Conservation (phyloP, 2,113 vertebrate species). For the Rutilus rutilus region DNA sequence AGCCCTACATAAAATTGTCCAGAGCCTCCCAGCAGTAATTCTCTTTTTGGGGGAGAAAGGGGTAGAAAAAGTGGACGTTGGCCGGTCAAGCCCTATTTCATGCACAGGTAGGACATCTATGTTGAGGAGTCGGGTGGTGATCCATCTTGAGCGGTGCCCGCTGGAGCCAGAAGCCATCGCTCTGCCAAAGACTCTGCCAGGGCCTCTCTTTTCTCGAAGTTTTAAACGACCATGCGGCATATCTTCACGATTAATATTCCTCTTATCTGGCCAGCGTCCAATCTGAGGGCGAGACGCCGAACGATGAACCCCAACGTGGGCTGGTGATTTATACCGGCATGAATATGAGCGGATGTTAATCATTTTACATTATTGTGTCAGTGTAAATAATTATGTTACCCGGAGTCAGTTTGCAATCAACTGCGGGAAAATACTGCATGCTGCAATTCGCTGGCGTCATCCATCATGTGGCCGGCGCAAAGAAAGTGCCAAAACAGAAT, state of each 20-base stretch:
- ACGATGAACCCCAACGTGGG: conserved; percentile 2
- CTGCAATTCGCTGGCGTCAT: conserved; percentile 14
- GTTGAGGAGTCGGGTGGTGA: conserved; percentile 41
- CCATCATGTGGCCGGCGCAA: not conserved
- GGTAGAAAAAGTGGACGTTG: conserved; percentile 53
- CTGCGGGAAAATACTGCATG: conserved; percentile 28
- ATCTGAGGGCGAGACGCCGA: conserved; percentile 9
- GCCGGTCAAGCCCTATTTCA: conserved; percentile 57
- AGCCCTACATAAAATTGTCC: conserved; percentile 99
- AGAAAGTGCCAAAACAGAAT: not conserved
- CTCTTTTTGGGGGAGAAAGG: conserved; percentile 76
- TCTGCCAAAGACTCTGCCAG: conserved; percentile 29
- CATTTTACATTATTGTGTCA: conserved; percentile 44
- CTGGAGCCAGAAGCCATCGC: conserved; percentile 39
- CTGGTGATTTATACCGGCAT: conserved; percentile 29
- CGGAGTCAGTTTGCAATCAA: conserved; percentile 42
- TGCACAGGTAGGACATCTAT: conserved; percentile 58
- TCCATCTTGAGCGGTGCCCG: conserved; percentile 31
- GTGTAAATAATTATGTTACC: conserved; percentile 43
- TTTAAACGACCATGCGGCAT: conserved; percentile 41
- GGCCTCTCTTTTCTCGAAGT: conserved; percentile 23
- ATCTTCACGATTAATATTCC: conserved; percentile 35
- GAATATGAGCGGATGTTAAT: conserved; percentile 45
- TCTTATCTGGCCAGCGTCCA: conserved; percentile 26
- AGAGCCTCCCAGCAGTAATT: conserved; percentile 97